Base-by-base conservation (phyloP, 2,888 invertebrate genomes). In the Cerceris rybyensis region DNA sequence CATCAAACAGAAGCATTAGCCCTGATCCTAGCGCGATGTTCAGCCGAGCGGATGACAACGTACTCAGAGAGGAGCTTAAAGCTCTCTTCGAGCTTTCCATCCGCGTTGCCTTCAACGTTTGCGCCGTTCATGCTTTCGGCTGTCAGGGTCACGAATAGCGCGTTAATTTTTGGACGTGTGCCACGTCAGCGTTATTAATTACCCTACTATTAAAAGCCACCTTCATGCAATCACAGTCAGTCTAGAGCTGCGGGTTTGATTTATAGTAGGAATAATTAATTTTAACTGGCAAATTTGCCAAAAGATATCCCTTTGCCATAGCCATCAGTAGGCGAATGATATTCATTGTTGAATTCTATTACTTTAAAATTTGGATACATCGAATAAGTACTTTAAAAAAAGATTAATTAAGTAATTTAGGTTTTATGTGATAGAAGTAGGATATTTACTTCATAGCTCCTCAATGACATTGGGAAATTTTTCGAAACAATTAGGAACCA, bases 31-130 rank as follows among this genome's bases (percentile, higher is more conserved):
- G 90, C 89, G 90, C 91, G 90, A 91, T 92, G 92, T 90, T 92
- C 92, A 92, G 87, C 91, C 91, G 78, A 90, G 88, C 92, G 91
- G 87, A 92, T 92, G 92, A 92, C 92, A 92, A 92, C 91, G 89
- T 91, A 91, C 92, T 92, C 92, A 86, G 84, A 87, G 82, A 82
- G 80, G 75, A 83, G 89, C 89, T 90, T 89, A 89, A 89, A 90
- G 86, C 88, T 88, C 84, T 82, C 84, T 84, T 82, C 80, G 74
- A 75, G 75, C 79, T 76, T 77, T 74, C 81, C 39, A 70, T 66
- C 55, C 54, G 64, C 60, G 67, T 4, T 66, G 78, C 83, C 81
- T 84, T 81, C 65, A 80, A 75, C 83, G 69, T 81, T 69, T 16
- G 58, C 73, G 66, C 76, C 11, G 11, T 17, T 9, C 54, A 11